Base-by-base conservation (phyloP, 2,797 vertebrate genomes). In the Xiphophorus birchmanni region DNA sequence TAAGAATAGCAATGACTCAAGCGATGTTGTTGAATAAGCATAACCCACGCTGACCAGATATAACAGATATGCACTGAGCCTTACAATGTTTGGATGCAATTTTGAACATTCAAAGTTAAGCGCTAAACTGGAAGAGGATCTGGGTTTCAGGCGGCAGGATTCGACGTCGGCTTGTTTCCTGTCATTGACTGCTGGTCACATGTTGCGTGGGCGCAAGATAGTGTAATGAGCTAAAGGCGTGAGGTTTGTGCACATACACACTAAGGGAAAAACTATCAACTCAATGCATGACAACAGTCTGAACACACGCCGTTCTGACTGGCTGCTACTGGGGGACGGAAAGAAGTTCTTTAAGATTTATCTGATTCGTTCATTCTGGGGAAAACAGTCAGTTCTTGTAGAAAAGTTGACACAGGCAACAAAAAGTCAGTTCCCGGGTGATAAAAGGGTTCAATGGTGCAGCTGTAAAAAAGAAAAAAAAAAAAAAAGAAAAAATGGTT, bases 181-280 rank as follows among this genome's bases (percentile, higher is more conserved):
- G 94, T 95, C 94, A 91, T 91, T 94, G 92, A 92, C 88, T 88
- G 77, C 15, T 74, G 92, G 95, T 95, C 92, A 95, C 93, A 95
- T 93, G 94, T 77, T 45, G 94, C 91, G 95, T 94, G 92, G 94
- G 95, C 79, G 93, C 81, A 75, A 94, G 93, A 95, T 94, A 95
- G 92, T 91, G 92, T 93, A 95, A 95, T 94, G 94, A 90, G 90
- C 94, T 94, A 91, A 93, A 94, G 92, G 93, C 93, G 93, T 67
- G 75, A 76, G 77, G 80, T 5, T 81, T 71, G 71, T 71, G 84
- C 77, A 67, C 45, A 78, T 40, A 56, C 23, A 65, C 56, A 77
- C 32, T 42, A 4, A 32, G 26, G 58, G 26, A 80, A 50, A 48
- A 37, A 29, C 48, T 71, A 58, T 37, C 67, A 81, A 54, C 63